A percentile compares a stretch with the other conserved stretches of the same genome.
These are phyloP conservation scores for Stratiolaelaps scimitus DNA, from an alignment of 1,140 invertebrate genomes.

Conservation along the genomic window DNA sequence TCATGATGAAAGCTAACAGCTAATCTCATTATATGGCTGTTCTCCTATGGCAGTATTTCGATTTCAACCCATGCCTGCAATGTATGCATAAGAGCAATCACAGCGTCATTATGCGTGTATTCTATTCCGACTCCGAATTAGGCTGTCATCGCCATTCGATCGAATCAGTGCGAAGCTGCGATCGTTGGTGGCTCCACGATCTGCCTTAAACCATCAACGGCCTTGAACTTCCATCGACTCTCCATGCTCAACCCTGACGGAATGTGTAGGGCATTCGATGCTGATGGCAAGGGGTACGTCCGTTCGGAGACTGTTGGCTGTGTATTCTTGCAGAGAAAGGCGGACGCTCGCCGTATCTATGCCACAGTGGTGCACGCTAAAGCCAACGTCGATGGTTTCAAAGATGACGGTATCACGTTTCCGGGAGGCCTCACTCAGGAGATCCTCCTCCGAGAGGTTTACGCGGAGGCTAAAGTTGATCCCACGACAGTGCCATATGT, in stretches of 20 bases:
- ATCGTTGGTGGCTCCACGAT: slow-evolving; percentile 77
- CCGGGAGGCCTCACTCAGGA: slow-evolving; percentile 39
- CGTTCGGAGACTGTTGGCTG: slow-evolving; percentile 49
- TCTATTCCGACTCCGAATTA: slow-evolving; percentile 48
- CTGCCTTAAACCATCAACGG: slow-evolving; percentile 67
- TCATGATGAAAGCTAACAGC: no score
- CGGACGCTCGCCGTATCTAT: slow-evolving; percentile 45
- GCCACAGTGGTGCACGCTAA: slow-evolving; percentile 58
- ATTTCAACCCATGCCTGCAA: no score
- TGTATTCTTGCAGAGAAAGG: slow-evolving; percentile 46
- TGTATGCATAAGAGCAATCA: slow-evolving; percentile 33
- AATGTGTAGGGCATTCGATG: slow-evolving; percentile 83
- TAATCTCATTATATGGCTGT: no score
- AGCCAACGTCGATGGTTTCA: slow-evolving; percentile 78
- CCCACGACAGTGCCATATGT: slow-evolving; percentile 41
- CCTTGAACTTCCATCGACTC: slow-evolving; percentile 81
- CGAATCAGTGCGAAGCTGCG: slow-evolving; percentile 77
- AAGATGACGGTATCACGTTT: slow-evolving; percentile 61
- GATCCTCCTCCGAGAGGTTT: slow-evolving; percentile 39
- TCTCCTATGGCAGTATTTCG: no score
- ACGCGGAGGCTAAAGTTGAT: slow-evolving; percentile 39
- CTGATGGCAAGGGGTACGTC: slow-evolving; percentile 78
- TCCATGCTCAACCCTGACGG: slow-evolving; percentile 80
- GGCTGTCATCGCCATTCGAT: slow-evolving; percentile 64
- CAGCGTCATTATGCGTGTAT: not conserved